Percentiles rank a stretch among this genome's conserved stretches.
Evolutionary conservation across 2,888 invertebrate genomes (phyloP).

Genomic region (Blera fallax): DNA sequence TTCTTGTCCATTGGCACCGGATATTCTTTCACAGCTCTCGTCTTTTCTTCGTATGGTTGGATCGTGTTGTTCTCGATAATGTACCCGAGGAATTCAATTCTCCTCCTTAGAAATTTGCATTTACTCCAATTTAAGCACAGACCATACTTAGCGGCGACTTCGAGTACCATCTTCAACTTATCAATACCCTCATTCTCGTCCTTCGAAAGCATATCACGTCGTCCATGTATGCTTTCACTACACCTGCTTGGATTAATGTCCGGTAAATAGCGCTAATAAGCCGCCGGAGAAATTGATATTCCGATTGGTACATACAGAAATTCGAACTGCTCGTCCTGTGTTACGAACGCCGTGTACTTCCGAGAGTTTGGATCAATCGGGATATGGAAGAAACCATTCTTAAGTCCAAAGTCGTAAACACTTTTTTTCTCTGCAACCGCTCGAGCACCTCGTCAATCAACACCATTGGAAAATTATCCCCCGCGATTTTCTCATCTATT

Average conservation of each 20-base stretch:
- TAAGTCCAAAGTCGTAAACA: not conserved
- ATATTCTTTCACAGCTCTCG: too few species aligned
- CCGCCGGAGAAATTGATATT: not conserved
- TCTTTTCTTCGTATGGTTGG: too few species aligned
- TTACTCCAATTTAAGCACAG: not conserved
- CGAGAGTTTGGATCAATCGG: not conserved
- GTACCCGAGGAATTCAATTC: too few species aligned
- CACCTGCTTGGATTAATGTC: not conserved
- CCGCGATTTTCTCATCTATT: not conserved
- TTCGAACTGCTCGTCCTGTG: not conserved
- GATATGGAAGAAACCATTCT: not conserved
- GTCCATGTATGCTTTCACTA: conserved; percentile 53
- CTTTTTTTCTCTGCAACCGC: not conserved
- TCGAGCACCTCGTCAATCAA: not conserved
- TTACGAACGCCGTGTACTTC: not conserved
- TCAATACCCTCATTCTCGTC: conserved; percentile 38
- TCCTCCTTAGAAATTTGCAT: not conserved
- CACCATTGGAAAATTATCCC: not conserved
- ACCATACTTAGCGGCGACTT: not conserved
- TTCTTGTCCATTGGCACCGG: too few species aligned
- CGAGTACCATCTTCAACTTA: conserved; percentile 3
- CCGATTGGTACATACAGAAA: not conserved
- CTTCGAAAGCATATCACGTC: conserved; percentile 59
- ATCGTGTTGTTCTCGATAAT: too few species aligned
- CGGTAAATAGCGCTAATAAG: not conserved